phyloP scores from a whole-genome alignment of 2,113 vertebrate genomes.

The Megalops atlanticus region DNA sequence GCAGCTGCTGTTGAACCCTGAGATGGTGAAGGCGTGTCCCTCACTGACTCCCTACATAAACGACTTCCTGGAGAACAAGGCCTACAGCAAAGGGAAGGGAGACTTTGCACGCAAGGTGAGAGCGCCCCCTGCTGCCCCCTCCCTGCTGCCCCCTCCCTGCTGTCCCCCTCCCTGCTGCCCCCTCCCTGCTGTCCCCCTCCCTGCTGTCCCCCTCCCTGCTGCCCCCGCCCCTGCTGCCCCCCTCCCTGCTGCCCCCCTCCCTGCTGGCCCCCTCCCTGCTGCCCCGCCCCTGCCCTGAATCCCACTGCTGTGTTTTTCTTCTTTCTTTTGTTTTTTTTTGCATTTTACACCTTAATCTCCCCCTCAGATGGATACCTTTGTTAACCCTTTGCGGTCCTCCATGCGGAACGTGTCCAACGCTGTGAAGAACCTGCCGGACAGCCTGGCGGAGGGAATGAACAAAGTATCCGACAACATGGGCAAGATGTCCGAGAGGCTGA shows the following conservation, averaged over 20 bases:
- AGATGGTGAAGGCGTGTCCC: constrained; percentile 92
- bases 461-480: constrained; percentile 99
- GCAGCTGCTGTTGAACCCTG: constrained; percentile 90
- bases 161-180: neutral
- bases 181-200: neutral
- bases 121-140: constrained; percentile 15
- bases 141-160: constrained; percentile 45
- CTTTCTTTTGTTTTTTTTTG: neutral
- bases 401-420: constrained; percentile 98
- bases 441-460: constrained; percentile 95
- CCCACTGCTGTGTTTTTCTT: no score
- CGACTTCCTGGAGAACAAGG: constrained; percentile 97
- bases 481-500: constrained; percentile 93
- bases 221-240: neutral
- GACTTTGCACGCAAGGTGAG: constrained; percentile 97
- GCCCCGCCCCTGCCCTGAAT: no score
- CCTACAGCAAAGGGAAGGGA: constrained; percentile 96
- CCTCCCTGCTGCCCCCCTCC: neutral
- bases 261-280: neutral
- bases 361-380: constrained; percentile 94
- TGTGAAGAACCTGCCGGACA: constrained; percentile 96
- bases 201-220: neutral
- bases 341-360: no score
- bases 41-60: constrained; percentile 82
- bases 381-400: constrained; percentile 96